Evolutionary conservation across 2,888 invertebrate species (phyloP), one percentile per base, ranked within the genome.

Genomic region (Eretmocerus hayati): DNA sequence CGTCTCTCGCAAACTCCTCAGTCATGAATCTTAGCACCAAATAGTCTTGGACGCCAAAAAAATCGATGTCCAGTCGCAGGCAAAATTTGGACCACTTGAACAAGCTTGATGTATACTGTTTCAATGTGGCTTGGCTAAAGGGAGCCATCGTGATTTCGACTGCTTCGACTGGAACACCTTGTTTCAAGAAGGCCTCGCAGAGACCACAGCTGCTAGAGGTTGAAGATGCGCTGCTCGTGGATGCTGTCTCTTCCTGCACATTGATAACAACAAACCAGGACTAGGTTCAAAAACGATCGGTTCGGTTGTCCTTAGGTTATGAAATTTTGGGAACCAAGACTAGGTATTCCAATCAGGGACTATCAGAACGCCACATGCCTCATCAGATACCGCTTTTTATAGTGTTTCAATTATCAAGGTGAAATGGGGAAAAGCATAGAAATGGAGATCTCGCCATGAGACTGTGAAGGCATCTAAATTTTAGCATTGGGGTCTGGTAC

Each of bases 351-450:
- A 64, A 16, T 43, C 20, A 19, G 58, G 64, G 13, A 61, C 58
- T 11, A 65, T 59, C n/a, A 65, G 26, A 30, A 63, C 59, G 5
- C 62, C 63, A 30, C 42, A 42, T 18, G 62, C 60, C 42, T 52
- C 57, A 26, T 65, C 62, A 22, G 36, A 18, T 42, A 22, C 48
- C 18, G 53, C 49, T 39, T 56, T 56, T 30, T 16, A 26, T 2
- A 56, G 23, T 3, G 46, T 40, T 44, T 43, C 50, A 5, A 47
- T 31, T 6, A 55, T 48, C 2, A 56, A 15, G 3, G 32, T 22
- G 30, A 55, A 55, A 6, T 52, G 52, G 4, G 56, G 54, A 36
- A 58, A n/a, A n/a, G n/a, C n/a, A n/a, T n/a, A n/a, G n/a, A n/a
- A n/a, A n/a, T n/a, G n/a, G n/a, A n/a, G n/a, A 58, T 42, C 20